Evolutionary conservation across 2,113 vertebrate species (phyloP), one percentile per base, ranked within the genome.

Genomic region (Monopterus albus): DNA sequence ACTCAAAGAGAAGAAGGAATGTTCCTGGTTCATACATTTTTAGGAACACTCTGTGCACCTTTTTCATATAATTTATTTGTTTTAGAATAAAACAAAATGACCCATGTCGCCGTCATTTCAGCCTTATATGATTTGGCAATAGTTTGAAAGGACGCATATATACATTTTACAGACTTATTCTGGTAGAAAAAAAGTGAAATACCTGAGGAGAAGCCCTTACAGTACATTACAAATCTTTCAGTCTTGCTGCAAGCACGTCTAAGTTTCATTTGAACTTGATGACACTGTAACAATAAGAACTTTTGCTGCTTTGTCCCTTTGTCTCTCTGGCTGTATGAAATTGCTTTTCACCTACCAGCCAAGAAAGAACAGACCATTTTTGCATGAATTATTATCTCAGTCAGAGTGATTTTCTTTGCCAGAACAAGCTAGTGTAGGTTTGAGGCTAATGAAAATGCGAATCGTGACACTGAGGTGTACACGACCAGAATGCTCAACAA

Each of bases 21-120:
- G 7, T 47, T 72, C 31, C 45, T 6, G 17, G 26, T 71, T 81
- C 53, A 50, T 74, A n/a, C 72, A 65, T 85, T 83, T 83, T 72
- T 59, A 81, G 76, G 36, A 35, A 60, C 52, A 18, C 23, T 67
- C 51, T 10, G 14, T 35, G 26, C 42, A 28, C 26, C 47, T 50
- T 36, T 63, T 51, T 59, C 38, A 13, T 14, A 13, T 21, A 21
- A 61, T 69, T 39, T 65, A 59, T 40, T 69, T 29, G 17, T 71
- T 75, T 75, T 21, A 26, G 29, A 47, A 28, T 64, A 59, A 71
- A 65, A 49, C 29, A 23, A 36, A n/a, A 55, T 43, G 23, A 63
- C 36, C 69, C 52, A 60, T 76, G 25, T 15, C 21, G 51, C 11
- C 33, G n/a, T 45, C 29, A 18, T 11, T 60, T 35, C 17, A 58